Evolutionary conservation across 2,888 invertebrate species (phyloP), one percentile per base, ranked within the genome.

Genomic region (Neoaliturus tenellus): DNA sequence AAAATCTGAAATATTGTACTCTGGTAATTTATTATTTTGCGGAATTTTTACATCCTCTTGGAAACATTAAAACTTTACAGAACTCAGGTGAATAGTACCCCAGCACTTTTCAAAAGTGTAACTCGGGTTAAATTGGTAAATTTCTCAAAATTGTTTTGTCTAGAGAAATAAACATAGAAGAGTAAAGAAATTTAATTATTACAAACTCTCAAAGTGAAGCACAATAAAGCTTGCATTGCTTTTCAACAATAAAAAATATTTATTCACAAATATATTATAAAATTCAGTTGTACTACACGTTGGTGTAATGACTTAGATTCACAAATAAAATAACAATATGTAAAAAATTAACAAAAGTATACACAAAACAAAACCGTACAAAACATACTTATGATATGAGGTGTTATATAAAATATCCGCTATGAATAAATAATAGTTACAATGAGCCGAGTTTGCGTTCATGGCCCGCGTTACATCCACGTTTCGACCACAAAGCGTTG

Each of bases 271-370:
- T 71, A 71, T 71, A 71, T 67, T 35, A 41, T 75, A 44, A 39
- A 44, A 44, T 44, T 75, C n/a, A 75, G 8, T 75, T 75, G 75
- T 75, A 75, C 75, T 75, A 44, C 75, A 75, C 75, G 35, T 75
- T 75, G 75, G 75, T 75, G 75, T 44, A 75, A 75, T 75, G 75
- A 75, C 75, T 75, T 75, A 75, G 75, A 75, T 75, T 48, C 28
- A 48, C 48, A 41, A 75, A 75, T 12, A 75, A 75, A 71, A 71
- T 20, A 41, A 71, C 71, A 41, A 75, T 1, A 75, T 48, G 25
- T 75, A 44, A 75, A 75, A 75, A 44, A 75, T 44, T 48, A 75
- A 73, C 73, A 44, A 75, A 58, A 75, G 48, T 75, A 75, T 48
- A 44, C 41, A 71, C 39, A 75, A 28, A 75, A 75, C 75, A 48